Evolutionary conservation across 1,140 invertebrate species (phyloP).

Genomic region (Caenorhabditis inopinata): DNA sequence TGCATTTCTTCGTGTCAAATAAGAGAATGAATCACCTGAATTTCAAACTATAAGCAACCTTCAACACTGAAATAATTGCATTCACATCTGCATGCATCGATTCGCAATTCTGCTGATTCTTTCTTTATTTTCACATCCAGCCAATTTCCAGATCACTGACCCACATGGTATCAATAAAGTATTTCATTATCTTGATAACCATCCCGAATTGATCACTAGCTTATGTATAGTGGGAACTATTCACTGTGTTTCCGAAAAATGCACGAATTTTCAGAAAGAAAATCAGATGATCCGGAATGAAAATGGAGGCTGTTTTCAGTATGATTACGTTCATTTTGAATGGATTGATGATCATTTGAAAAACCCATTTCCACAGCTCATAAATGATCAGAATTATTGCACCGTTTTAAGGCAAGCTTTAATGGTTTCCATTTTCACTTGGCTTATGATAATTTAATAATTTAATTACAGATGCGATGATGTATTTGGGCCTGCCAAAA

Average conservation of each 20-base stretch:
- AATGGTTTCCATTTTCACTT: background rate
- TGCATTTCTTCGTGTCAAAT: too few species aligned
- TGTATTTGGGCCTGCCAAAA: background rate
- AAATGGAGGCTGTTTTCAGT: background rate
- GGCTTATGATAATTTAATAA: too few species aligned
- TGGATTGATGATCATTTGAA: background rate
- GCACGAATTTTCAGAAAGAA: background rate
- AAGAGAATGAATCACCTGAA: too few species aligned
- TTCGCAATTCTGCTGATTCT: too few species aligned
- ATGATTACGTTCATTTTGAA: background rate
- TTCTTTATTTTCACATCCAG: background rate
- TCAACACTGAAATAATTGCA: too few species aligned
- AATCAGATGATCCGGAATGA: background rate
- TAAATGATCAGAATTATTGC: background rate
- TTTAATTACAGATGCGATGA: background rate
- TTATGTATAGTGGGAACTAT: background rate
- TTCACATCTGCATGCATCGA: too few species aligned
- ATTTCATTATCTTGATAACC: background rate
- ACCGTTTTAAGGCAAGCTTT: background rate
- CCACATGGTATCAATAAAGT: background rate
- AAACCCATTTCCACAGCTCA: background rate
- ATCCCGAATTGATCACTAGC: background rate
- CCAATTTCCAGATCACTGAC: background rate
- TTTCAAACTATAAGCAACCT: too few species aligned
- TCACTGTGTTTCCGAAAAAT: too few species aligned